phyloP scores from a whole-genome alignment of 2,888 invertebrate genomes.

The Alsophila aescularia region DNA sequence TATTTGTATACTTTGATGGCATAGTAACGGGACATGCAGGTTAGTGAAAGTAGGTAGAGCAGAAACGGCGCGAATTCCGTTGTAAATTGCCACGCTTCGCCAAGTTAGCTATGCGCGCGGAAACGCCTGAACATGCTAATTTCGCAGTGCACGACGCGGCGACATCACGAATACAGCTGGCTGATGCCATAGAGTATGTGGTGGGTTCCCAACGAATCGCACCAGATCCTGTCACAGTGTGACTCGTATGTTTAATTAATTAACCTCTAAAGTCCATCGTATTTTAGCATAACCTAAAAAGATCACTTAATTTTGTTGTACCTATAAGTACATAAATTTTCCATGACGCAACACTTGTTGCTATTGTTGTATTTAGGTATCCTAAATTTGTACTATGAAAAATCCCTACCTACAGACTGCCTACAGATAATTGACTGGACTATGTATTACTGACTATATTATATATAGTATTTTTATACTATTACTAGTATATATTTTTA shows the following conservation, averaged over 20 bases:
- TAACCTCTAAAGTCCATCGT: not conserved
- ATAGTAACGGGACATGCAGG: slow-evolving; percentile 30
- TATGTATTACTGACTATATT: no score
- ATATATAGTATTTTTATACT: no score
- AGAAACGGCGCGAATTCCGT: slow-evolving; percentile 21
- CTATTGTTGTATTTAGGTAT: not conserved
- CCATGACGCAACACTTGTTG: slow-evolving; percentile 19
- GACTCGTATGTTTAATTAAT: no score
- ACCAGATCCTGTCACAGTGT: no score
- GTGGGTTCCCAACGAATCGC: no score
- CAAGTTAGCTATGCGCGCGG: not conserved
- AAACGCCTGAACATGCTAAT: slow-evolving; percentile 18
- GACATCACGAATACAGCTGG: slow-evolving; percentile 13
- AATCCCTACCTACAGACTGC: not conserved
- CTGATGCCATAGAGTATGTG: slow-evolving; percentile 13
- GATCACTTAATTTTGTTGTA: no score
- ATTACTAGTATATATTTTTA: no score
- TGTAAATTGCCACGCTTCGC: slow-evolving; percentile 15
- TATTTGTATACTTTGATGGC: no score
- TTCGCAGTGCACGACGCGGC: not conserved
- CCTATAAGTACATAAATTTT: not conserved
- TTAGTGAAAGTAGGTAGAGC: slow-evolving; percentile 25
- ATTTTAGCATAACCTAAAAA: not conserved
- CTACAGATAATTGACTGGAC: no score
- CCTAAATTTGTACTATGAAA: not conserved